Percentiles rank a stretch among this genome's conserved stretches.
Conservation (phyloP, 37 sponge, comb jelly and placozoan genomes). For the Agelas oroides region DNA sequence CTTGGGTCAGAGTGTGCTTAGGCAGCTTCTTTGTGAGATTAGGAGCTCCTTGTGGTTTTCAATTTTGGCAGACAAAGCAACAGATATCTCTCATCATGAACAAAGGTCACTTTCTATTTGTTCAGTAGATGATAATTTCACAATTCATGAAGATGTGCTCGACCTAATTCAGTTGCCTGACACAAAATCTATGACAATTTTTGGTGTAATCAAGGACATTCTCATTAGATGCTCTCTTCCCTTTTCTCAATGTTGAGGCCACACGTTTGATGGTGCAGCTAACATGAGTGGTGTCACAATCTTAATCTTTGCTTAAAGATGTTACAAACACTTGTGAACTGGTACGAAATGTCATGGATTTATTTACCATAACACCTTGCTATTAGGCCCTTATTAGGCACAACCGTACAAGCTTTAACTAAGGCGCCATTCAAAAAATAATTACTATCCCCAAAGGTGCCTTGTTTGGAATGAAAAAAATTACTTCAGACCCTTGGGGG, state of each 20-base stretch:
- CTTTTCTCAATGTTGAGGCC: conserved; percentile 54
- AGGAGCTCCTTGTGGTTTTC: conserved; percentile 30
- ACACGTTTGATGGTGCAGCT: conserved; percentile 60
- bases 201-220: conserved; percentile 52
- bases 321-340: too few species aligned
- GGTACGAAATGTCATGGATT: too few species aligned
- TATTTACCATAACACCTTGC: too few species aligned
- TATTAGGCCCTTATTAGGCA: too few species aligned
- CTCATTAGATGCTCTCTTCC: conserved; percentile 71
- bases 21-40: conserved; percentile 27
- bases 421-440: too few species aligned
- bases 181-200: conserved; percentile 63
- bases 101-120: conserved; percentile 60
- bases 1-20: conserved; percentile 44
- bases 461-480: too few species aligned
- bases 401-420: too few species aligned
- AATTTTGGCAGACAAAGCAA: conserved; percentile 66
- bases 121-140: conserved; percentile 55
- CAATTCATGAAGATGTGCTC: conserved; percentile 58
- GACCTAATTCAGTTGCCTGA: conserved; percentile 65
- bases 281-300: conserved; percentile 61
- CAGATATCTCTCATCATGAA: conserved; percentile 60
- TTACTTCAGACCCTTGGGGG: too few species aligned
- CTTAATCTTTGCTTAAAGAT: too few species aligned
- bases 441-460: too few species aligned